These are phyloP conservation scores for Theocolax elegans DNA, from an alignment of 1,140 invertebrate genomes.

Conservation along the genomic window DNA sequence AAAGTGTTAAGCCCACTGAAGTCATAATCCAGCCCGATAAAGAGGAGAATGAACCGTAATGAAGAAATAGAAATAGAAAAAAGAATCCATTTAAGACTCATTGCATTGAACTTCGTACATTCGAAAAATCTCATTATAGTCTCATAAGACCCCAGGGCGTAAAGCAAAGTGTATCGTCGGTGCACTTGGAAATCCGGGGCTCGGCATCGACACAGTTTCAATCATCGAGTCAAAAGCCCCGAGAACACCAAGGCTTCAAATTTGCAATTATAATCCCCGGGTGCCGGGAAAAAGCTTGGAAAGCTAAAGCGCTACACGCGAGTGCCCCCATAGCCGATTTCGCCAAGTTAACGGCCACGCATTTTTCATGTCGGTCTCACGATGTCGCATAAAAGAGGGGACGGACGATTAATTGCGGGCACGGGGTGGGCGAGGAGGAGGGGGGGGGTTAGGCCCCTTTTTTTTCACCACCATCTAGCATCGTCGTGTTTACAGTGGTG, in stretches of 20 bases:
- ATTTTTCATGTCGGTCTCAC: conserved; percentile 37
- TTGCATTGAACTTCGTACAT: no score
- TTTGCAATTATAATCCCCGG: conserved; percentile 38
- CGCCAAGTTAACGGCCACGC: conserved; percentile 14
- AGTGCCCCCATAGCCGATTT: not conserved
- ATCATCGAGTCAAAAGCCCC: conserved; percentile 9
- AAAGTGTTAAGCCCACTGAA: no score
- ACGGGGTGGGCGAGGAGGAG: not conserved
- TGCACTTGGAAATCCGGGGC: no score
- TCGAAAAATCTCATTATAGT: no score
- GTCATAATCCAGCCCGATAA: no score
- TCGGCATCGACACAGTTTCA: not conserved
- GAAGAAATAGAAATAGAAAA: no score
- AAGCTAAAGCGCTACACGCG: not conserved
- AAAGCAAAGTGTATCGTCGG: no score
- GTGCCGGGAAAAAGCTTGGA: not conserved
- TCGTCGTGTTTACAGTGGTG: no score
- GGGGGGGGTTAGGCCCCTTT: not conserved
- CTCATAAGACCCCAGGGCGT: no score
- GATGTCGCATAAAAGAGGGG: conserved; percentile 7
- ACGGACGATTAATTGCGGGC: conserved; percentile 20
- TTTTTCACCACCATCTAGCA: not conserved
- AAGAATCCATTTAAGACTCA: no score
- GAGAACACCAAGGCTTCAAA: not conserved
- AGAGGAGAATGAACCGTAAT: no score